Percentiles rank a stretch among this genome's conserved stretches.
These are phyloP conservation scores for Ceratosolen solmsi DNA, from an alignment of 1,140 invertebrate species.

Conservation along the genomic window DNA sequence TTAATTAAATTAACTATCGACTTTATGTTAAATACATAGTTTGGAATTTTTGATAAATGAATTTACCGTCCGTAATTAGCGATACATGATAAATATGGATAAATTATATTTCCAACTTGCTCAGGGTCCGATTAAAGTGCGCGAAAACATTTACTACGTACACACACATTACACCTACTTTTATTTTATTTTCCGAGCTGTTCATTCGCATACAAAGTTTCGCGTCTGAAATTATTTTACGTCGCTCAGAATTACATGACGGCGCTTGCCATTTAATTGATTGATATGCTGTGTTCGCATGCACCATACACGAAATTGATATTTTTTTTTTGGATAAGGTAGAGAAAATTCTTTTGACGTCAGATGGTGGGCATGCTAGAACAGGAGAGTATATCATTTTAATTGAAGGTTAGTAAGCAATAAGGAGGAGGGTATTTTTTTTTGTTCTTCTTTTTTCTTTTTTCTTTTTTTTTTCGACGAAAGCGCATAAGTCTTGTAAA, in stretches of 20 bases:
- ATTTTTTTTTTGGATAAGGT: conserved; percentile 12
- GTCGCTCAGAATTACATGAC: conserved; percentile 19
- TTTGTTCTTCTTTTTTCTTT: background rate
- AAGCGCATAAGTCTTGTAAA: background rate
- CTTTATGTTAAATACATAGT: no score
- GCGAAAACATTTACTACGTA: background rate
- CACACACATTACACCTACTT: background rate
- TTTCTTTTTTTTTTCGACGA: background rate
- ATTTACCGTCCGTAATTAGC: no score
- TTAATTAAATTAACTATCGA: no score
- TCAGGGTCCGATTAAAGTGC: no score
- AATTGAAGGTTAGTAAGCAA: conserved; percentile 9
- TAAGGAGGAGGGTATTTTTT: background rate
- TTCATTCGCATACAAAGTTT: background rate
- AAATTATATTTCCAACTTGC: no score
- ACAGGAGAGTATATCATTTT: background rate
- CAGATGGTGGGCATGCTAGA: background rate
- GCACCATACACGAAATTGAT: background rate
- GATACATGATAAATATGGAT: no score
- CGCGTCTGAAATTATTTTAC: conserved; percentile 14
- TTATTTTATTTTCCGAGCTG: background rate
- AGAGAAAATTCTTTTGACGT: conserved; percentile 15
- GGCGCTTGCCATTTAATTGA: conserved; percentile 26
- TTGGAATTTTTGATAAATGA: no score
- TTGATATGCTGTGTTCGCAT: background rate